A percentile compares a stretch with the other conserved stretches of the same genome.
These are phyloP conservation scores for Erebia epiphron DNA, from an alignment of 2,888 invertebrate species.

Conservation along the genomic window DNA sequence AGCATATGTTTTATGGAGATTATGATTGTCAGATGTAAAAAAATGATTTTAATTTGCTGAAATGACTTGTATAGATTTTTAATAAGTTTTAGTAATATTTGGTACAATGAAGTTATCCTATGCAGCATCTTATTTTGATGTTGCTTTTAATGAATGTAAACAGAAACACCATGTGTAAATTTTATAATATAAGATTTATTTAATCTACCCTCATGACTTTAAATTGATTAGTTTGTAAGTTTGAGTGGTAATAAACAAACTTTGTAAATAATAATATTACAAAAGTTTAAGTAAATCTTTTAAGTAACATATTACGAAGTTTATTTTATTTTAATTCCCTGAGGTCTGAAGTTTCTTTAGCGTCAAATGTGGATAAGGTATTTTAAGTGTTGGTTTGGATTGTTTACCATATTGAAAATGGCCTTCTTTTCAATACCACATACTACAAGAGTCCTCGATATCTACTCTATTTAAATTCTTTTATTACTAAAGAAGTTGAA, in stretches of 20 bases:
- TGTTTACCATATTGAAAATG: slow-evolving; percentile 11
- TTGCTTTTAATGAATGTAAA: slow-evolving; percentile 64
- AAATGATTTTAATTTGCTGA: slow-evolving; percentile 44
- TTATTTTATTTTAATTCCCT: slow-evolving; percentile 60
- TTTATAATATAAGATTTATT: slow-evolving; percentile 76
- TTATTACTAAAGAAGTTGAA: background rate
- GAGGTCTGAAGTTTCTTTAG: slow-evolving; percentile 73
- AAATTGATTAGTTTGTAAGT: slow-evolving; percentile 75
- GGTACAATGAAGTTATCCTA: slow-evolving; percentile 68
- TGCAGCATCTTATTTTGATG: slow-evolving; percentile 58
- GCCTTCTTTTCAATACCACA: slow-evolving; percentile 39
- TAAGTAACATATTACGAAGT: slow-evolving; percentile 76
- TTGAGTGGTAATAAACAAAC: slow-evolving; percentile 72
- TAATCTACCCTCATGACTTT: slow-evolving; percentile 76
- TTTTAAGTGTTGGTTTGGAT: slow-evolving; percentile 15
- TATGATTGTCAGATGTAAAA: slow-evolving; percentile 47
- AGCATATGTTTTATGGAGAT: slow-evolving; percentile 53
- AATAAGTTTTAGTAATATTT: slow-evolving; percentile 51
- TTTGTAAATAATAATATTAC: slow-evolving; percentile 80
- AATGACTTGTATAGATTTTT: slow-evolving; percentile 45
- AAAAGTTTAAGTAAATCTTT: slow-evolving; percentile 79
- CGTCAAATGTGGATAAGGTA: slow-evolving; percentile 27
- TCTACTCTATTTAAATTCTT: slow-evolving; percentile 12
- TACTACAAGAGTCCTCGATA: slow-evolving; percentile 6
- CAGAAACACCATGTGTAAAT: slow-evolving; percentile 67